Percentiles rank a stretch among this genome's conserved stretches.
phyloP scores from a whole-genome alignment of 2,113 vertebrate species.

The Aegithalos caudatus region DNA sequence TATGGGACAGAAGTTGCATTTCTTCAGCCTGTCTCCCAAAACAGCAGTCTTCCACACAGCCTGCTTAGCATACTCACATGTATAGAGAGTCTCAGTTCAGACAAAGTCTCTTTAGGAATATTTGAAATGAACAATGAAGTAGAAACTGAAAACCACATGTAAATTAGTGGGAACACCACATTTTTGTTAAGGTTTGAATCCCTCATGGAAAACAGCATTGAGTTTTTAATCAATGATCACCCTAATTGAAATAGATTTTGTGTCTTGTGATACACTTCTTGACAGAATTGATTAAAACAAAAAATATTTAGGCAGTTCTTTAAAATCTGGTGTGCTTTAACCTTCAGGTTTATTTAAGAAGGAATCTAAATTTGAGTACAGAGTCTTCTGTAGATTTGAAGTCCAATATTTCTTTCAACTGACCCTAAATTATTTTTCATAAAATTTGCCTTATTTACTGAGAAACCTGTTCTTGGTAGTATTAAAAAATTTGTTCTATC shows the following conservation, averaged over 20 bases:
- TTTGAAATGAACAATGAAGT: background rate
- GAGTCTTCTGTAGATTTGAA: background rate
- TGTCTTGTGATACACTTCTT: background rate
- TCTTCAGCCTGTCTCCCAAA: background rate
- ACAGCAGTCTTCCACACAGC: background rate
- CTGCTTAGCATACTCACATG: background rate
- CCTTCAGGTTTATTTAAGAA: background rate
- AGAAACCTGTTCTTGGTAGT: background rate
- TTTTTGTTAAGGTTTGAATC: background rate
- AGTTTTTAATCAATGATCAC: background rate
- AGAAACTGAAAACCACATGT: background rate
- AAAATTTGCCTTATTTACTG: background rate
- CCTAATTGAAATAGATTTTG: background rate
- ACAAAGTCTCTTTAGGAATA: background rate
- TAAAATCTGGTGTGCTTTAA: background rate
- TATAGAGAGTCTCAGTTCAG: background rate
- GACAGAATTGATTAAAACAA: background rate
- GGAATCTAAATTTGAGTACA: background rate
- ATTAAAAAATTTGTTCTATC: background rate
- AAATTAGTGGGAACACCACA: background rate
- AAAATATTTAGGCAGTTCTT: background rate
- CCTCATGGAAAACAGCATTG: background rate
- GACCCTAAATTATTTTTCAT: background rate
- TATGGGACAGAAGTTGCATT: background rate
- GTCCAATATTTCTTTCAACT: background rate